These are phyloP conservation scores for Parelbella ahira DNA, from an alignment of 2,888 invertebrate species.

Conservation along the genomic window DNA sequence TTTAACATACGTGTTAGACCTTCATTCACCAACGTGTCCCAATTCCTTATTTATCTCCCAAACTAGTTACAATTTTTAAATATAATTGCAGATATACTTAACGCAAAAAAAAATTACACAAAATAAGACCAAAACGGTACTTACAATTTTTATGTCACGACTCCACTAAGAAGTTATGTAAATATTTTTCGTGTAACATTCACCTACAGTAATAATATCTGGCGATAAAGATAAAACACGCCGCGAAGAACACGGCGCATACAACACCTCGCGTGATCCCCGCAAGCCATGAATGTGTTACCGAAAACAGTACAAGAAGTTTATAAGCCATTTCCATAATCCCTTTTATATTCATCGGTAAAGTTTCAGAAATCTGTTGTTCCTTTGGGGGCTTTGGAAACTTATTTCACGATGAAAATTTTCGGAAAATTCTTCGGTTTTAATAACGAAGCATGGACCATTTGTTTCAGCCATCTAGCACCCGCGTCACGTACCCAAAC, in stretches of 20 bases:
- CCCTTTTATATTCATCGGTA: constrained; percentile 20
- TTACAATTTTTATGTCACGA: no score
- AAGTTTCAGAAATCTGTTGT: constrained; percentile 17
- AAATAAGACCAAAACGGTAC: no score
- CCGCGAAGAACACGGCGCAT: not conserved
- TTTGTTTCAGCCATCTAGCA: constrained; percentile 13
- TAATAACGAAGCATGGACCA: constrained; percentile 24
- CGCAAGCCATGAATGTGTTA: constrained; percentile 10
- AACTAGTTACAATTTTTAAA: no score
- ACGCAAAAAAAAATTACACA: no score
- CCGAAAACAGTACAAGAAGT: constrained; percentile 11
- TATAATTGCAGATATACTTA: no score
- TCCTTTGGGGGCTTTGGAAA: constrained; percentile 2
- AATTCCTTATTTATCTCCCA: no score
- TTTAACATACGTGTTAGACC: no score
- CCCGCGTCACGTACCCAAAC: constrained; percentile 20
- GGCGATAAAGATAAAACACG: constrained; percentile 3
- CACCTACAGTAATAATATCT: not conserved
- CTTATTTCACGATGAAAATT: not conserved
- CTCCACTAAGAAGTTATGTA: no score
- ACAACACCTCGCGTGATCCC: constrained; percentile 5
- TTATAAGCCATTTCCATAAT: constrained; percentile 22
- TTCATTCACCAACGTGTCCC: no score
- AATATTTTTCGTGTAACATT: no score
- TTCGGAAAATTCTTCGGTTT: constrained; percentile 7